phyloP scores from a whole-genome alignment of 2,113 vertebrate species.

The Eublepharis macularius region DNA sequence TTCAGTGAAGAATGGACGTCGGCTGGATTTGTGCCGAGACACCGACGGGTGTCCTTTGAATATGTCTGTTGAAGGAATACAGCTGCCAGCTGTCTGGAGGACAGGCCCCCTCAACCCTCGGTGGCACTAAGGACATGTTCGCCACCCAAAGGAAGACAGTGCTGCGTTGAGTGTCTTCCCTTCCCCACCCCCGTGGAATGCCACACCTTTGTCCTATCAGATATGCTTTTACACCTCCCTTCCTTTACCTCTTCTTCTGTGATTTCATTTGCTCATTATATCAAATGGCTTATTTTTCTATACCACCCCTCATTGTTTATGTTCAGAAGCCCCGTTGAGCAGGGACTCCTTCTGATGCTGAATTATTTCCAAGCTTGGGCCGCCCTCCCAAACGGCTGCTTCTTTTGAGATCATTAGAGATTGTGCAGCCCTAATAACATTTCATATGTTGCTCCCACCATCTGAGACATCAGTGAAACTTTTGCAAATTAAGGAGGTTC shows the following conservation, averaged over 20 bases:
- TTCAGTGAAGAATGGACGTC: not conserved
- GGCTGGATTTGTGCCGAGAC: conserved; percentile 28
- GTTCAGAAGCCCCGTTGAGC: conserved; percentile 53
- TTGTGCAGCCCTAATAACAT: not conserved
- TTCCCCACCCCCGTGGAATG: conserved; percentile 5
- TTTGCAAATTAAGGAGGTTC: conserved; percentile 22
- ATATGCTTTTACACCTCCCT: conserved; percentile 30
- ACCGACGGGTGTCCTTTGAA: not conserved
- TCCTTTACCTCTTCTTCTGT: not conserved
- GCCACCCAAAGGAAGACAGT: conserved; percentile 19
- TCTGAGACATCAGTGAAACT: not conserved
- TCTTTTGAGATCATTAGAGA: too few relatives aligned
- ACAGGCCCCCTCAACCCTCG: not conserved
- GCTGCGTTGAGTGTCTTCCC: conserved; percentile 51
- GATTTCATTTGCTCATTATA: conserved; percentile 49
- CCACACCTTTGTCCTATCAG: conserved; percentile 22
- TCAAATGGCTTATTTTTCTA: conserved; percentile 82
- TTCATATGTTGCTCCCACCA: not conserved
- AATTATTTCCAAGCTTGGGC: conserved; percentile 25
- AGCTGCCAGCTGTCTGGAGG: not conserved
- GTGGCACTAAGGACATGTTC: not conserved
- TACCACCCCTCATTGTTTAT: conserved; percentile 47
- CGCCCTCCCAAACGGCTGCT: not conserved
- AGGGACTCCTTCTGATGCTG: conserved; percentile 74
- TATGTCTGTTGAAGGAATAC: not conserved